phyloP scores from a whole-genome alignment of 2,888 invertebrate genomes.

The Crocallis elinguaria region DNA sequence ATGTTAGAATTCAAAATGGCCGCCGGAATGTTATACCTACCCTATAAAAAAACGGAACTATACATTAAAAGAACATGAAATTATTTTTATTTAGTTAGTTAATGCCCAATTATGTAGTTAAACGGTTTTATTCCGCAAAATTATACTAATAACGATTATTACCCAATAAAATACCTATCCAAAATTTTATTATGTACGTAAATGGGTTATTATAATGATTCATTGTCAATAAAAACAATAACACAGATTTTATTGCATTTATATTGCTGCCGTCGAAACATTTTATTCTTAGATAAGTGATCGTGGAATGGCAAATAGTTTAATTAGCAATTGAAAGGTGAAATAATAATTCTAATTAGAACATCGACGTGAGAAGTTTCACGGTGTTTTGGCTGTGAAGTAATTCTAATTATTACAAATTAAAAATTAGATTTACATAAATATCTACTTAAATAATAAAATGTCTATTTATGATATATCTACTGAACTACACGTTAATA shows the following conservation, averaged over 20 bases:
- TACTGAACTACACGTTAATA: constrained; percentile 11
- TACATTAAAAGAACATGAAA: constrained; percentile 9
- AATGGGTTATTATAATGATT: constrained; percentile 47
- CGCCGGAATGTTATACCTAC: constrained; percentile 4
- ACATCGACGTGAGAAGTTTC: constrained; percentile 5
- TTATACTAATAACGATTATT: constrained; percentile 34
- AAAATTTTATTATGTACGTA: constrained; percentile 37
- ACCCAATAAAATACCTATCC: constrained; percentile 37
- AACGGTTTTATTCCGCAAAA: constrained; percentile 28
- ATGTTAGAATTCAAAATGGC: constrained; percentile 17
- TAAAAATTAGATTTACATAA: background rate
- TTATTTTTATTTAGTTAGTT: constrained; percentile 17
- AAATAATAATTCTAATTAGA: constrained; percentile 48
- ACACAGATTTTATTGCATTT: constrained; percentile 58
- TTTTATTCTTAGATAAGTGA: constrained; percentile 49
- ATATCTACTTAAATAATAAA: background rate
- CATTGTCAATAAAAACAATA: constrained; percentile 57
- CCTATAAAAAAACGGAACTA: constrained; percentile 5
- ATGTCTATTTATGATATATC: background rate
- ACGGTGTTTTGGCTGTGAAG: background rate
- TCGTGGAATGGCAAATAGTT: constrained; percentile 35
- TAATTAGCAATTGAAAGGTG: constrained; percentile 43
- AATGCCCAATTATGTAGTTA: constrained; percentile 23
- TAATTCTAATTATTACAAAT: background rate
- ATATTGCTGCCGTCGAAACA: constrained; percentile 47